Base-by-base conservation (phyloP, 2,113 vertebrate genomes). In the Labeo rohita region DNA sequence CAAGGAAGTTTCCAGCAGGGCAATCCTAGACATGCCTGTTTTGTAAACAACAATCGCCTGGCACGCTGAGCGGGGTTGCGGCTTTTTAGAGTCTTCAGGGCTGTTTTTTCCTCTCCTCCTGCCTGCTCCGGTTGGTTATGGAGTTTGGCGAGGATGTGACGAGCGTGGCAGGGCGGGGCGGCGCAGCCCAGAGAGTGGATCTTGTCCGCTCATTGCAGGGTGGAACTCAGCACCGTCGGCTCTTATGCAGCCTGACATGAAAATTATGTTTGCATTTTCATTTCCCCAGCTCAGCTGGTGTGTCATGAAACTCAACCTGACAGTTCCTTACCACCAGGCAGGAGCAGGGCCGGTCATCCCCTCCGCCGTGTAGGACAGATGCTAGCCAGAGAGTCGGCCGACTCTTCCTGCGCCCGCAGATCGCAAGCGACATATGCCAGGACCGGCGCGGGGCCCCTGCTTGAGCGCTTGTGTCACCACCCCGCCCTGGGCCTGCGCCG, bases 251-350 rank as follows among this genome's bases (percentile, higher is more conserved):
- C 86, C 84, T 93, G 95, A 95, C 94, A 91, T 85, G 88, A 89
- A 95, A 95, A 95, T 95, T 95, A 95, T 95, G 95, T 95, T 95
- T 94, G 93, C 92, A 92, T 94, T 95, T 94, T 94, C 91, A 92
- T 94, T 94, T 94, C 91, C 43, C 93, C 89, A 87, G 90, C 91
- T 90, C 91, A 84, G 91, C 94, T 93, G 93, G 92, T 94, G 91
- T 87, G 50, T 94, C 92, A 92, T 90, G 90, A 94, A 94, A 95
- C 93, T 87, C 91, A 90, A 87, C 91, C 92, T 95, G 95, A 95
- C 94, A 95, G 94, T 91, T 94, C 87, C 92, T 94, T 91, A 93
- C 94, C 94, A 94, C 92, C 92, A 93, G 95, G 94, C 94, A 95
- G 92, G 80, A 91, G 85, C 65, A 83, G 77, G 83, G 70, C 74